phyloP scores from a whole-genome alignment of 2,113 vertebrate species.

The Ceyx melanurus region DNA sequence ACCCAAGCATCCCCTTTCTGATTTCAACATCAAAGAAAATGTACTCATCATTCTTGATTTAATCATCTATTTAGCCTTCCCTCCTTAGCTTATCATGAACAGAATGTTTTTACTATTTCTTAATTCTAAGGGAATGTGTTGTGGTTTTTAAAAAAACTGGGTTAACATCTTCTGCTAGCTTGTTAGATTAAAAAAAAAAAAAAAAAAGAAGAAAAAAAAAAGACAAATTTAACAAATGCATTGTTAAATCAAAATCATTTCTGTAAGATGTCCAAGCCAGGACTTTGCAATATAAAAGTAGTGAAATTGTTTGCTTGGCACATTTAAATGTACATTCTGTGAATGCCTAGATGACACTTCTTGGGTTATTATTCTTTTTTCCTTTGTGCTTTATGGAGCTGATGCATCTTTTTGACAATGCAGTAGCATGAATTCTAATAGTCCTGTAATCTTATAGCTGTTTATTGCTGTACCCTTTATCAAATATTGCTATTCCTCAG shows the following conservation, averaged over 20 bases:
- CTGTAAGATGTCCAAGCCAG: not conserved
- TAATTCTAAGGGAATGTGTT: not conserved
- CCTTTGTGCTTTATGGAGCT: not conserved
- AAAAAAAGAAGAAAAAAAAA: not conserved
- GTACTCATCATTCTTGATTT: not conserved
- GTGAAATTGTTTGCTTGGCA: not conserved
- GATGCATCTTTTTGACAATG: not conserved
- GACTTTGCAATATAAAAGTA: not conserved
- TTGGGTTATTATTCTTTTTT: not conserved
- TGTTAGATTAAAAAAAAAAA: not conserved
- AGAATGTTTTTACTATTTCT: not conserved
- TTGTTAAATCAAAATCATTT: not conserved
- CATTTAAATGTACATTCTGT: not conserved
- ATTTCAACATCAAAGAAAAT: not conserved
- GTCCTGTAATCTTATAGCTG: not conserved
- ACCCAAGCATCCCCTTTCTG: not conserved
- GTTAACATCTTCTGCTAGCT: not conserved
- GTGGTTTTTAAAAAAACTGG: not conserved
- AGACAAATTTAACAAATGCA: not conserved
- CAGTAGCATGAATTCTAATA: not conserved
- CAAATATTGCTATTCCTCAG: not conserved
- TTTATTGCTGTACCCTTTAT: not conserved
- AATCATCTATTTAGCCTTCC: fast-evolving
- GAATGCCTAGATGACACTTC: not conserved
- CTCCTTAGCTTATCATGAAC: not conserved